Percentiles rank a stretch among this genome's conserved stretches.
These are phyloP conservation scores for Acromyrmex charruanus DNA, from an alignment of 1,140 invertebrate species.

Conservation along the genomic window DNA sequence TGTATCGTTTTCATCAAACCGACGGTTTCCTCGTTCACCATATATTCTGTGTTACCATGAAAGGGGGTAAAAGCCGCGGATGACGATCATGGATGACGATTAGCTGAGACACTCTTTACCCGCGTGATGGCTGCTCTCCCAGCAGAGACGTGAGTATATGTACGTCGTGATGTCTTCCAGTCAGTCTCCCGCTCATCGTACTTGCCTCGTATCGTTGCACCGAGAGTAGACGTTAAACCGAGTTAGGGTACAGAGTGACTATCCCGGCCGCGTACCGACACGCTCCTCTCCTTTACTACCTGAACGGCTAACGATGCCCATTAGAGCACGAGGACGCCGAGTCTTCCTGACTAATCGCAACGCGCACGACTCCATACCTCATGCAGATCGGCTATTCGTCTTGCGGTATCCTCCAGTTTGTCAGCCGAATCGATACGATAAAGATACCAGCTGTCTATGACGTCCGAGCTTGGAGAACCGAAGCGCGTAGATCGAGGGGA, in stretches of 20 bases:
- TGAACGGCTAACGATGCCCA: slow-evolving; percentile 85
- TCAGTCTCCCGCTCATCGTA: slow-evolving; percentile 51
- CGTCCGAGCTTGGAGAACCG: slow-evolving; percentile 66
- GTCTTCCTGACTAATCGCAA: slow-evolving; percentile 84
- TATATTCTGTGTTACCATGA: slow-evolving; percentile 45
- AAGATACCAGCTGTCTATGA: slow-evolving; percentile 84
- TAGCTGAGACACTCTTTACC: slow-evolving; percentile 69
- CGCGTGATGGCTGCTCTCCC: neutral
- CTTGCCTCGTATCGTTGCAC: slow-evolving; percentile 8
- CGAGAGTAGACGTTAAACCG: slow-evolving; percentile 46
- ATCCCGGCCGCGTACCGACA: slow-evolving; percentile 66
- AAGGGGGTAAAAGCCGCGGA: slow-evolving; percentile 59
- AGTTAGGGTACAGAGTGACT: slow-evolving; percentile 42
- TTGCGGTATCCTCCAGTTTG: slow-evolving; percentile 83
- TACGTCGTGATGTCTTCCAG: slow-evolving; percentile 45
- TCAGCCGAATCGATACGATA: slow-evolving; percentile 85
- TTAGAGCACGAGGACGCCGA: slow-evolving; percentile 82
- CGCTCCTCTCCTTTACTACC: slow-evolving; percentile 71
- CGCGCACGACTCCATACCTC: slow-evolving; percentile 83
- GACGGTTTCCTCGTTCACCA: slow-evolving; percentile 54
- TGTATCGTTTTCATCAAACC: slow-evolving; percentile 45
- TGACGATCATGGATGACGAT: slow-evolving; percentile 70
- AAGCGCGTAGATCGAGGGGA: slow-evolving; percentile 6
- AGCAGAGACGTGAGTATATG: slow-evolving; percentile 45
- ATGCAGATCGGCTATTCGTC: slow-evolving; percentile 85